Conservation (phyloP, 2,888 invertebrate genomes). For the Orgyia antiqua region DNA sequence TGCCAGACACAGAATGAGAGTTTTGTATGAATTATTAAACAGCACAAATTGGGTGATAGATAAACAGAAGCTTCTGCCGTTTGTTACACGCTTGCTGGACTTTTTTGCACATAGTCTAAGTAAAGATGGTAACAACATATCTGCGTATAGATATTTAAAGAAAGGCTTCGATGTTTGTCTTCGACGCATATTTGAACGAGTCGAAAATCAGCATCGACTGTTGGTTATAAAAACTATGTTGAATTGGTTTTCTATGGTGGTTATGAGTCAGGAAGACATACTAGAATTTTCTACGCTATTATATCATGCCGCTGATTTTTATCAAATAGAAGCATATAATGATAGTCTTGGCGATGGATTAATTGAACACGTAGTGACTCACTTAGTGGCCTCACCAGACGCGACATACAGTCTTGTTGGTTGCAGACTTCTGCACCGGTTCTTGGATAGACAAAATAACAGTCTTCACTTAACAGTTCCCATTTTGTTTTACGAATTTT, state of each 20-base stretch:
- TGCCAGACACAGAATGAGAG: slow-evolving; percentile 61
- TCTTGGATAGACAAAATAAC: slow-evolving; percentile 77
- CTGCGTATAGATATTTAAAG: slow-evolving; percentile 48
- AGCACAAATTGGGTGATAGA: slow-evolving; percentile 64
- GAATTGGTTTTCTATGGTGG: slow-evolving; percentile 63
- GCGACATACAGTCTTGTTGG: slow-evolving; percentile 71
- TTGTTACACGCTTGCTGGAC: slow-evolving; percentile 61
- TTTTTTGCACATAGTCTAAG: slow-evolving; percentile 64
- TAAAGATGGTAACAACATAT: slow-evolving; percentile 23
- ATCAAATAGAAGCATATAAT: slow-evolving; percentile 51
- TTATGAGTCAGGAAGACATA: slow-evolving; percentile 55
- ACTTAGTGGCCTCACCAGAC: slow-evolving; percentile 64
- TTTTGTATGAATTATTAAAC: slow-evolving; percentile 69
- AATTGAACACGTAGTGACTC: slow-evolving; percentile 60
- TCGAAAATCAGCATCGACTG: slow-evolving; percentile 63
- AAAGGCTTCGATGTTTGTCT: slow-evolving; percentile 77
- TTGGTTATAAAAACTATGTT: slow-evolving; percentile 69
- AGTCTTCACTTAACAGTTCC: slow-evolving; percentile 63
- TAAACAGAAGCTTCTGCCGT: slow-evolving; percentile 47
- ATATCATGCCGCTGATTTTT: slow-evolving; percentile 70
- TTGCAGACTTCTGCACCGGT: slow-evolving; percentile 71
- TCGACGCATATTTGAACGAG: slow-evolving; percentile 66
- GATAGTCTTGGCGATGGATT: slow-evolving; percentile 65
- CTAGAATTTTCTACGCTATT: slow-evolving; percentile 73
- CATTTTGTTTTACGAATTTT: slow-evolving; percentile 60